These are phyloP conservation scores for Trematomus loennbergii DNA, from an alignment of 2,113 vertebrate species.

Conservation along the genomic window DNA sequence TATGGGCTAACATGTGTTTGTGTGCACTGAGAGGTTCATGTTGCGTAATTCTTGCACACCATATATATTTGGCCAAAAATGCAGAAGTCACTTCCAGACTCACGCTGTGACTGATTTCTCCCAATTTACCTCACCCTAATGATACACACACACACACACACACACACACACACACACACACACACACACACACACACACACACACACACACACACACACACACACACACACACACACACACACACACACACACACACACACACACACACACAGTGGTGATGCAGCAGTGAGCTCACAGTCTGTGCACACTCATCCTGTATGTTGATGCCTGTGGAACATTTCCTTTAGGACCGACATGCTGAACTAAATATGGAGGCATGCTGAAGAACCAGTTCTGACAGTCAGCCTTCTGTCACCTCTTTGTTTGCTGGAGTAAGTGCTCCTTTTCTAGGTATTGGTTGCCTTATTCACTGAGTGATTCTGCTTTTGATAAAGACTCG, in stretches of 20 bases:
- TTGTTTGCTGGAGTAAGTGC: conserved; percentile 15
- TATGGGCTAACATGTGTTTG: too few relatives aligned
- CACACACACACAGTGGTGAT: conserved; percentile 24
- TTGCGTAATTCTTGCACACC: conserved; percentile 11
- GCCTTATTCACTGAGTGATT: neutral
- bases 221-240: neutral
- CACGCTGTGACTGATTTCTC: neutral
- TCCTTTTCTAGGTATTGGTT: neutral
- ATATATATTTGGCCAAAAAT: neutral
- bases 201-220: neutral
- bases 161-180: neutral
- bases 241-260: neutral
- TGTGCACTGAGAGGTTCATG: neutral
- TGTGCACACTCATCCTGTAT: conserved; percentile 34
- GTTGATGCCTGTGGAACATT: conserved; percentile 28
- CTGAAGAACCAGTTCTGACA: conserved; percentile 66
- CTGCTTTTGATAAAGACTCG: neutral
- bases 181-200: neutral
- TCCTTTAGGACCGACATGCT: neutral
- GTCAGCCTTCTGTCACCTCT: neutral
- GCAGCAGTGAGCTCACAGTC: conserved; percentile 45
- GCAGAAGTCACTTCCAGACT: neutral
- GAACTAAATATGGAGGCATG: conserved; percentile 56
- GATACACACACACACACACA: neutral
- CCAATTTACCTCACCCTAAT: conserved; percentile 21